These are phyloP conservation scores for Channa argus DNA, from an alignment of 2,113 vertebrate genomes.

Conservation along the genomic window DNA sequence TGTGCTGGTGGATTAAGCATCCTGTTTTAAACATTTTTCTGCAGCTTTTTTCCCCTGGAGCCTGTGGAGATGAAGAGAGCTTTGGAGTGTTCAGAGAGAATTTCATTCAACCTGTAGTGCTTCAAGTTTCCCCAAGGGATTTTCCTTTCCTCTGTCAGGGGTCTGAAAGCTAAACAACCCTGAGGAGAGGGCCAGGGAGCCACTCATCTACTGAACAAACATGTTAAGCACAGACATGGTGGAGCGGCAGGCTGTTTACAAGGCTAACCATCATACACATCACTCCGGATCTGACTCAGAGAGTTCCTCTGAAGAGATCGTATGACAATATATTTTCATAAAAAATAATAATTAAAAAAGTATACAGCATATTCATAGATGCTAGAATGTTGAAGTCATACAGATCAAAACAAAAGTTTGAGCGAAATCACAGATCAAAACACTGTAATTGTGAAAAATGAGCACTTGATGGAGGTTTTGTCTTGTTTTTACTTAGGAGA, in stretches of 20 bases:
- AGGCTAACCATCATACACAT: slow-evolving; percentile 52
- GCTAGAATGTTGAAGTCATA: background rate
- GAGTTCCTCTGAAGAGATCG: background rate
- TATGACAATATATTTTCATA: background rate
- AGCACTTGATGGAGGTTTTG: background rate
- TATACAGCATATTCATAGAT: background rate
- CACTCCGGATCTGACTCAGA: slow-evolving; percentile 34
- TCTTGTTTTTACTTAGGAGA: background rate
- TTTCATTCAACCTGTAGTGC: slow-evolving; percentile 75
- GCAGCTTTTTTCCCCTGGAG: slow-evolving; percentile 54
- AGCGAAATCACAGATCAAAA: slow-evolving; percentile 9
- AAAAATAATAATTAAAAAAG: background rate
- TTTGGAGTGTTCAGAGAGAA: slow-evolving; percentile 74
- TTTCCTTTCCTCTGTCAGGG: slow-evolving; percentile 66
- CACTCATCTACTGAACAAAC: slow-evolving; percentile 74
- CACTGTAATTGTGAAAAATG: slow-evolving; percentile 19
- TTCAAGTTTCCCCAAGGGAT: slow-evolving; percentile 63
- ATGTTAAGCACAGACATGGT: slow-evolving; percentile 60
- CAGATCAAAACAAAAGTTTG: slow-evolving; percentile 1
- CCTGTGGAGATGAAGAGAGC: slow-evolving; percentile 68
- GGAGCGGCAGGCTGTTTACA: slow-evolving; percentile 62
- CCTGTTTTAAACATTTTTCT: slow-evolving; percentile 68
- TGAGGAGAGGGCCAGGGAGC: slow-evolving; percentile 56
- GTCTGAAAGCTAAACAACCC: slow-evolving; percentile 74
- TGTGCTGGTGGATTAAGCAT: slow-evolving; percentile 68